Conservation (phyloP, 1,140 invertebrate genomes). For the Onthophagus taurus region DNA sequence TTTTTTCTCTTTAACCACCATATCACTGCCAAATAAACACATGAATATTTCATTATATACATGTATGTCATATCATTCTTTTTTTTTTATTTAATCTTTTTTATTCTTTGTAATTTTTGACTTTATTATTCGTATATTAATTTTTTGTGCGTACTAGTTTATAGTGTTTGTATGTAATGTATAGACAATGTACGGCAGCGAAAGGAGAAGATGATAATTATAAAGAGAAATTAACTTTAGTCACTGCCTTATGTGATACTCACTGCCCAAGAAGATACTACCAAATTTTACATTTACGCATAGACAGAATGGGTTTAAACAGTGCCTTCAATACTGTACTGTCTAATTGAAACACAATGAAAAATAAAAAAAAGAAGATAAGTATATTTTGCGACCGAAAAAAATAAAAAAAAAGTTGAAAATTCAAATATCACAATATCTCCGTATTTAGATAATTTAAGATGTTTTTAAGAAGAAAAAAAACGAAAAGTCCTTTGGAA, state of each 20-base stretch:
- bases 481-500: slow-evolving; percentile 1
- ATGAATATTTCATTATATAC: no score
- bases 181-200: no score
- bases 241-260: slow-evolving; percentile 18
- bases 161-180: neutral
- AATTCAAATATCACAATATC: slow-evolving; percentile 2
- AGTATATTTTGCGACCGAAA: slow-evolving; percentile 6
- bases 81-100: slow-evolving; percentile 4
- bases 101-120: neutral
- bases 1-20: slow-evolving; percentile 3
- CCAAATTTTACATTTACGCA: slow-evolving; percentile 14
- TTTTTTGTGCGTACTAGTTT: slow-evolving; percentile 3
- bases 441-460: neutral
- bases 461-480: slow-evolving; percentile 1
- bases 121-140: neutral
- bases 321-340: slow-evolving; percentile 18
- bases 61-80: slow-evolving; percentile 7
- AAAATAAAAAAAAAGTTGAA: no score
- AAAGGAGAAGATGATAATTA: no score
- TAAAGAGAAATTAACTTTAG: neutral
- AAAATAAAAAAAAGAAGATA: slow-evolving; percentile 6
- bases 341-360: slow-evolving; percentile 7
- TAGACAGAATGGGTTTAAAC: slow-evolving; percentile 17
- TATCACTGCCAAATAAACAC: slow-evolving; percentile 13
- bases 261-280: slow-evolving; percentile 19